A percentile compares a stretch with the other conserved stretches of the same genome.
phyloP scores from a whole-genome alignment of 2,113 vertebrate genomes.

The Typhlomys cinereus region DNA sequence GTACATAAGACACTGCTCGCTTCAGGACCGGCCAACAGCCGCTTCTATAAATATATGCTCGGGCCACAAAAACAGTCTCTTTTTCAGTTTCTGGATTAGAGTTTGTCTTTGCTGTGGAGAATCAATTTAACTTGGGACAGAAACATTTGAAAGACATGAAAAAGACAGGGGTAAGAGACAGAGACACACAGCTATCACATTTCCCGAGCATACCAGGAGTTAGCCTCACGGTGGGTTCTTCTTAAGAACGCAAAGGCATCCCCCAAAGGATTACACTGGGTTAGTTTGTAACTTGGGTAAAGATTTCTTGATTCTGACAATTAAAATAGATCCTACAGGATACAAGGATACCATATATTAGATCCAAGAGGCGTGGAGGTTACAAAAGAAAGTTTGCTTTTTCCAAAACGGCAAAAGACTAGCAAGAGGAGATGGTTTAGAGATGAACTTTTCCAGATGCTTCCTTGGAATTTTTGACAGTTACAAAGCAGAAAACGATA shows the following conservation, averaged over 20 bases:
- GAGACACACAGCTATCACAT: background rate
- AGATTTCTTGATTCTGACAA: conserved; percentile 25
- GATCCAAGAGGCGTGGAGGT: background rate
- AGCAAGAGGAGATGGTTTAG: background rate
- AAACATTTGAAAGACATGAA: conserved; percentile 40
- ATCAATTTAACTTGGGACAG: conserved; percentile 45
- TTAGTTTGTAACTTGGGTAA: conserved; percentile 27
- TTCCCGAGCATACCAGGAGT: conserved; percentile 13
- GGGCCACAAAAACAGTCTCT: conserved; percentile 60
- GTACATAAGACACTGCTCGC: background rate
- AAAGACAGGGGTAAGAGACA: conserved; percentile 47
- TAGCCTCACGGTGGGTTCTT: background rate
- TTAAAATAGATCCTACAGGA: conserved; percentile 24
- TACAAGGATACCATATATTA: background rate
- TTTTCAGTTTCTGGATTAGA: conserved; percentile 68
- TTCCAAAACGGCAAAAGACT: background rate
- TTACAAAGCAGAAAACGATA: background rate
- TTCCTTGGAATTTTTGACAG: background rate
- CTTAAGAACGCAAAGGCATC: conserved; percentile 41
- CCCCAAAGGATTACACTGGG: background rate
- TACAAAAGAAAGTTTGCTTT: background rate
- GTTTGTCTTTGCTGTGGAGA: conserved; percentile 65
- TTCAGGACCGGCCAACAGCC: background rate
- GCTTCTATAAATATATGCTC: conserved; percentile 63
- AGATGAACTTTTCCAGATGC: background rate